phyloP scores from a whole-genome alignment of 2,797 vertebrate genomes.

The Oreortyx pictus region DNA sequence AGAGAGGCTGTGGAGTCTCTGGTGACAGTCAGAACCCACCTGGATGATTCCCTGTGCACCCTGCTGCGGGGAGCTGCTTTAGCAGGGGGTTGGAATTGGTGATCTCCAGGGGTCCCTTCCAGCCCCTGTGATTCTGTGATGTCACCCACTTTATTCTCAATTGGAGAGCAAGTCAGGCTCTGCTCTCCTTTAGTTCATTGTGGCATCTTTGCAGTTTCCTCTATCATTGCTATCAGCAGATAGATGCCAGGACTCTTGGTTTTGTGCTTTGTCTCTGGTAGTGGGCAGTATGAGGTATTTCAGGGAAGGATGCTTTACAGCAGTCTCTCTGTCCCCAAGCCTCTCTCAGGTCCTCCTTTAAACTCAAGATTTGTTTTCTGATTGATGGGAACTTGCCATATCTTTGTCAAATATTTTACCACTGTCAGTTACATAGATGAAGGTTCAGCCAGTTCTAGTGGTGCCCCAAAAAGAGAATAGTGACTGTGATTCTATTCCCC shows the following conservation, averaged over 20 bases:
- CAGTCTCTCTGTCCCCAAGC: neutral
- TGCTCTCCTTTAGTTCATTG: neutral
- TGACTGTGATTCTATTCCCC: neutral
- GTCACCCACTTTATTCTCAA: neutral
- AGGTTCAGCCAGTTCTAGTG: neutral
- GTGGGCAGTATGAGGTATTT: neutral
- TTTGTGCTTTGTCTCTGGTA: neutral
- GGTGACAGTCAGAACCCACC: neutral
- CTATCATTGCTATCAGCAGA: rapidly evolving
- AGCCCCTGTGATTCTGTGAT: neutral
- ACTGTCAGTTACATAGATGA: neutral
- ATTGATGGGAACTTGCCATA: neutral
- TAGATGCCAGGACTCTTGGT: neutral
- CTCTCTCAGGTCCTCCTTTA: neutral
- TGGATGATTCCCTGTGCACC: neutral
- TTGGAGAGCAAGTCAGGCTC: neutral
- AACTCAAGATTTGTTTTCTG: neutral
- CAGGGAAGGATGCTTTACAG: neutral
- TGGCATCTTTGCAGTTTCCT: neutral
- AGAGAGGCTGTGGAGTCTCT: neutral
- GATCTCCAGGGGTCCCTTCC: neutral
- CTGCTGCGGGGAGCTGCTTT: neutral
- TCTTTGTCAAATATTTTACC: neutral
- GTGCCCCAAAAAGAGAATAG: neutral
- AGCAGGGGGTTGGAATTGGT: neutral